Base-by-base conservation (phyloP, 2,888 invertebrate species). In the Hymenopus coronatus region DNA sequence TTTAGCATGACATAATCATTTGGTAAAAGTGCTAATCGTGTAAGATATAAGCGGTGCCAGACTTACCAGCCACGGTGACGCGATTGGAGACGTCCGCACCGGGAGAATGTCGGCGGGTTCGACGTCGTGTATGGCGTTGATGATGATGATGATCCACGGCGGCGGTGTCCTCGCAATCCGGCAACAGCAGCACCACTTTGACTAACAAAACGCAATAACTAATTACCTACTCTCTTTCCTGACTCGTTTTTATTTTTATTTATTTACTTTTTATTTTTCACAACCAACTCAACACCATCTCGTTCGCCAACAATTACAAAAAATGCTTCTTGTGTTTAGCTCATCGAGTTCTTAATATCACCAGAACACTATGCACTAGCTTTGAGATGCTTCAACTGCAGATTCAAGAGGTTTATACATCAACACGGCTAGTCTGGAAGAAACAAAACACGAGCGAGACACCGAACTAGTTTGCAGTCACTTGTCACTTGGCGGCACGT, bases 61-160 rank as follows among this genome's bases (percentile, higher is more conserved):
- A 87, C 87, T 87, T 87, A 87, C 87, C 87, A 87, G 87, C 87
- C 87, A 87, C 87, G 87, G 87, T 87, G 87, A 87, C 20, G 87
- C 30, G 54, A 4, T 9, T 82, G 87, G 82, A 70, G 82, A 82
- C 82, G 30, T 87, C 30, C 87, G 87, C 87, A 27, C 27, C n/a
- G n/a, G 27, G 46, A 28, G 85, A 85, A 85, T 85, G 46, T 87
- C 70, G 81, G 87, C 40, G 82, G 30, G 54, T 70, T 70, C 54
- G 54, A 70, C 54, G 54, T 70, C 54, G 54, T 70, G 54, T 70
- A 70, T 25, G 54, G 54, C 54, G 54, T 70, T 70, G 54, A 70
- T 70, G 54, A 70, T 70, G 54, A 70, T 40, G 7, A 4, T 20
- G 20, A 25, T 15, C 54, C 20, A 25, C 54, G 54, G 54, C 54